Base-by-base conservation (phyloP, 2,888 invertebrate genomes). In the Thalpophila matura region DNA sequence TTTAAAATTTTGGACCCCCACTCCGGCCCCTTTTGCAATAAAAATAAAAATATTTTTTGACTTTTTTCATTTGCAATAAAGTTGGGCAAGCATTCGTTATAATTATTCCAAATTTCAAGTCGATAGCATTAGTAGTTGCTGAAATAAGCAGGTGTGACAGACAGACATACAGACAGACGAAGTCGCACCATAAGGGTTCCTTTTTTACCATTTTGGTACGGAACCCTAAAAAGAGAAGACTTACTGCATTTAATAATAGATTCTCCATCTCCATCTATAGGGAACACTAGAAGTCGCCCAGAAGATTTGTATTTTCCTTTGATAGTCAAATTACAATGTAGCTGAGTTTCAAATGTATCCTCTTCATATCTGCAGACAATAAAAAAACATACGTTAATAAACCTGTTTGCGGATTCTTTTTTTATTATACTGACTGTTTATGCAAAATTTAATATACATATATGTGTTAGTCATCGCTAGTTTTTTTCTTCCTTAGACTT, bases 291-390 rank as follows among this genome's bases (percentile, higher is more conserved):
- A 31, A 92, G 75, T 27, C 74, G 77, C 3, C 92, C 91, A 1
- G 74, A 74, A 1, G 91, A 89, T 29, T 77, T 83, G 66, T 92
- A 92, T 65, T 86, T 89, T 6, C 91, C 91, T 65, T 83, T 85
- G 22, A 90, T 85, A 1, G 85, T 84, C 42, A 91, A 66, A 67
- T 89, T 90, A 65, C 92, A 92, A 54, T 84, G 87, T n/a, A 89
- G 67, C 50, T 85, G 84, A 0, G 83, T 56, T 53, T 91, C 86
- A 18, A 88, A 67, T 10, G 64, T 80, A 33, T 88, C 79, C 10
- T 72, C 80, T 31, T 63, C 53, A 12, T 84, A 69, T 43, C 91
- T 91, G 82, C n/a, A 60, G 67, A 47, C 26, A 14, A 31, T 45
- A 45, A 37, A 53, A 35, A 47, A 4, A 9, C 7, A 49, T 26